phyloP scores from a whole-genome alignment of 2,113 vertebrate species.

The Coturnix japonica region DNA sequence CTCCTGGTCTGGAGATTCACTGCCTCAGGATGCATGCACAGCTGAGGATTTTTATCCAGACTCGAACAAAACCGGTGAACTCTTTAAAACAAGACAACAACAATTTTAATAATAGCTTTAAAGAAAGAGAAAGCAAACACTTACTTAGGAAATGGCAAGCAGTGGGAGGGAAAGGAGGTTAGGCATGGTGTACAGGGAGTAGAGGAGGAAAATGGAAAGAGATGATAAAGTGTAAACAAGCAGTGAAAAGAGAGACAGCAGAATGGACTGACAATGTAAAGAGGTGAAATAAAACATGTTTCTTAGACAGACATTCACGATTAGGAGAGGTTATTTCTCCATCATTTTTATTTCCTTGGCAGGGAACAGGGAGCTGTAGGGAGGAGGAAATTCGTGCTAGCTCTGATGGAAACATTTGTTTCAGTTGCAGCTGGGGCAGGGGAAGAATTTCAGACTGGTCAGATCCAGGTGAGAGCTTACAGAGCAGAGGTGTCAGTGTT shows the following conservation, averaged over 20 bases:
- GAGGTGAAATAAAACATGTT: neutral
- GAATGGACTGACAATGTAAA: conserved; percentile 23
- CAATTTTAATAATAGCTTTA: neutral
- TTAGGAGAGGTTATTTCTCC: conserved; percentile 24
- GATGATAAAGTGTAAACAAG: neutral
- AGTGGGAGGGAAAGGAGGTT: neutral
- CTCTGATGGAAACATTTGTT: conserved; percentile 17
- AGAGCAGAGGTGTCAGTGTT: neutral
- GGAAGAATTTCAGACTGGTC: conserved; percentile 3
- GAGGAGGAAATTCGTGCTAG: conserved; percentile 33
- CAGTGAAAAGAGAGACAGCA: neutral
- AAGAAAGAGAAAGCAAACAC: neutral
- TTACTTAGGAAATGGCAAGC: neutral
- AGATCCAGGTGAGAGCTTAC: neutral
- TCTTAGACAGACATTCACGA: neutral
- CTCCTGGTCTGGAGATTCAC: neutral
- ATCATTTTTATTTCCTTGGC: conserved; percentile 51
- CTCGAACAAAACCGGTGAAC: neutral
- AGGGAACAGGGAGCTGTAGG: neutral
- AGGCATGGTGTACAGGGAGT: neutral
- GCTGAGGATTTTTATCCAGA: neutral
- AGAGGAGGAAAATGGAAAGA: neutral
- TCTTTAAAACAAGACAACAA: neutral
- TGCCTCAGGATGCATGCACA: neutral
- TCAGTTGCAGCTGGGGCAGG: conserved; percentile 2